Evolutionary conservation across 2,888 invertebrate species (phyloP), one percentile per base, ranked within the genome.

Genomic region (Poecilobothrus nobilitatus): DNA sequence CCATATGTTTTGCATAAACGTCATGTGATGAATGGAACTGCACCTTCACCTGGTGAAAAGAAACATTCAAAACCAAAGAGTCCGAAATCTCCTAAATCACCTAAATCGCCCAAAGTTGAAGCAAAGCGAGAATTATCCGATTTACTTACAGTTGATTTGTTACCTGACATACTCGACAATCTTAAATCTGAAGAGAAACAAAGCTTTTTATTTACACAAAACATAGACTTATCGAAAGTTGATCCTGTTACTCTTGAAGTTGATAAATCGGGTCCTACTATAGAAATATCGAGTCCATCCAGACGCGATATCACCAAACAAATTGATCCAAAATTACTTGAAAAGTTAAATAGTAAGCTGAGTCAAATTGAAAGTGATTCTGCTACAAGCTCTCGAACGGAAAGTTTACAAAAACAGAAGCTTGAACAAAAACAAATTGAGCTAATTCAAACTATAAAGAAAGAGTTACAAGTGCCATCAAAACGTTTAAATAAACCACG

Each of bases 1-100:
- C 91, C 93, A 0, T 94, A 94, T 76, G 91, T 91, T 8, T 82
- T 93, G 67, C 92, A 93, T 77, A 93, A 93, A 77, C 85, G 92
- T 5, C 92, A 93, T 77, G 86, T 92, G 1, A 91, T 92, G 89
- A 93, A 93, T 77, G 92, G 92, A 0, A 92, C 92, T 0, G 90
- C 91, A 0, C 86, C 88, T 0, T 84, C 86, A 0, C 84, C 86
- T 5, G 71, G 71, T 41, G 80, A 77, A 6, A 81, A 84, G 66
- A 84, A 84, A 63, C 84, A 79, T 66, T 81, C 82, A 71, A 87
- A 86, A 10, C 87, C 87, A 0, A 87, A 87, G 75, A 86, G 86
- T 0, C 87, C 88, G 0, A 89, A 89, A 73, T 87, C 87, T 0
- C 87, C 87, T 0, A 87, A 86, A 74, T 86, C 86, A 0, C 87